Percentiles rank a stretch among this genome's conserved stretches.
These are phyloP conservation scores for Hippopotamus amphibius DNA, from an alignment of 2,113 vertebrate genomes.

Conservation along the genomic window DNA sequence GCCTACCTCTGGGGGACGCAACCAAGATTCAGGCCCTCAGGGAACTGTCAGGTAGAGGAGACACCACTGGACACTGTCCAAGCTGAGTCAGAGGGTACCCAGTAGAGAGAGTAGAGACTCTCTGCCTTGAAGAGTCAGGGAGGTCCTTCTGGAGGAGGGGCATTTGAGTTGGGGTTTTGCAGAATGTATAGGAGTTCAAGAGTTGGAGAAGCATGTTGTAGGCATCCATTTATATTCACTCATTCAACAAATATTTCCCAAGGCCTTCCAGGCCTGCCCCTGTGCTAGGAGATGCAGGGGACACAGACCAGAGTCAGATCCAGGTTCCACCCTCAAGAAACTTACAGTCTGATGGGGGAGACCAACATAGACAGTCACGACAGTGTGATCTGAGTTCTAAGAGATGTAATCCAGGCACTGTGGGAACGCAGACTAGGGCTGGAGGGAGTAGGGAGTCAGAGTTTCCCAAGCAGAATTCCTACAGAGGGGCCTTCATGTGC, in stretches of 20 bases:
- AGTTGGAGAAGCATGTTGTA: not conserved
- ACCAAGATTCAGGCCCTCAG: not conserved
- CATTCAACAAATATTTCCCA: not conserved
- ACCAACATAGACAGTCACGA: not conserved
- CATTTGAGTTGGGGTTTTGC: not conserved
- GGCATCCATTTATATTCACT: not conserved
- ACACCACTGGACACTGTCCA: not conserved
- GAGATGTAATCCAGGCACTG: not conserved
- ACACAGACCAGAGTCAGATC: not conserved
- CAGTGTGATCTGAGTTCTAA: not conserved
- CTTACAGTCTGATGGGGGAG: not conserved
- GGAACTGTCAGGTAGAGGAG: not conserved
- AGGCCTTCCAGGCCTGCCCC: not conserved
- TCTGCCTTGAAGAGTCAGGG: not conserved
- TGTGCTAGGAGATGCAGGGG: not conserved
- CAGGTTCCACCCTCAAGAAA: not conserved
- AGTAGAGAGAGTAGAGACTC: not conserved
- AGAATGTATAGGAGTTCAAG: not conserved
- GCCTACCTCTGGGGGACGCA: not conserved
- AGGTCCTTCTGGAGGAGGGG: not conserved
- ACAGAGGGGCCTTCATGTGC: not conserved
- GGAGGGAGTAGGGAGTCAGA: not conserved
- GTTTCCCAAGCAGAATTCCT: not conserved
- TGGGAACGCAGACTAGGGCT: not conserved
- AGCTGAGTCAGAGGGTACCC: not conserved